Percentiles rank a stretch among this genome's conserved stretches.
Evolutionary conservation across 2,113 vertebrate species (phyloP).

Genomic region (Lepus americanus): DNA sequence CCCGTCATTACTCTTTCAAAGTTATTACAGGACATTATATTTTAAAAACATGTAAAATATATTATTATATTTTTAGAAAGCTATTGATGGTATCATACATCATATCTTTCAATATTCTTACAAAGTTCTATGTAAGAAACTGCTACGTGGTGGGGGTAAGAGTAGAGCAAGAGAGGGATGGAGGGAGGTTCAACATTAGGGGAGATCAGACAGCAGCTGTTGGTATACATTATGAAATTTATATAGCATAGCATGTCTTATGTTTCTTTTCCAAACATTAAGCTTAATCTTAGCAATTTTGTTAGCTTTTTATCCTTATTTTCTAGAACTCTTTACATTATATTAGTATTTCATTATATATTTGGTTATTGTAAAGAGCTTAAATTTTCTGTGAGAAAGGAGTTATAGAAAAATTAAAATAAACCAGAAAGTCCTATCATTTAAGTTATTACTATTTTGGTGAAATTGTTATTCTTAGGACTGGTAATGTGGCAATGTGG

Average conservation of each 20-base stretch:
- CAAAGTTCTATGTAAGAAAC: background rate
- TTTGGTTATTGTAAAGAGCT: background rate
- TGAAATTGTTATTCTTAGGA: background rate
- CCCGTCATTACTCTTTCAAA: background rate
- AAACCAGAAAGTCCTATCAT: background rate
- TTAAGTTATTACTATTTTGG: background rate
- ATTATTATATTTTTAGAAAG: background rate
- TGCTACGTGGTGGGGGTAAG: background rate
- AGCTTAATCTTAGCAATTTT: background rate
- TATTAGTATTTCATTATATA: background rate
- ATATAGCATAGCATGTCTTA: background rate
- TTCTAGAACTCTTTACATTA: conserved; percentile 4
- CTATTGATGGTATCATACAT: background rate
- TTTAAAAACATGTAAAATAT: background rate
- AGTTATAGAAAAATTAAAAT: background rate
- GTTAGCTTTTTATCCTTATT: background rate
- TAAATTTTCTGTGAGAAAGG: conserved; percentile 21
- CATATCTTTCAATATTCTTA: background rate
- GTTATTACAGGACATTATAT: background rate
- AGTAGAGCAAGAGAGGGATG: no score
- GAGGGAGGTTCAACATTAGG: background rate
- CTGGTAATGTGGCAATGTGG: background rate
- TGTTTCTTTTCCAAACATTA: background rate
- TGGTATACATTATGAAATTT: background rate
- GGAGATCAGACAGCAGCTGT: background rate